Conservation (phyloP, 2,797 vertebrate genomes). For the Gymnoscopelus braueri region DNA sequence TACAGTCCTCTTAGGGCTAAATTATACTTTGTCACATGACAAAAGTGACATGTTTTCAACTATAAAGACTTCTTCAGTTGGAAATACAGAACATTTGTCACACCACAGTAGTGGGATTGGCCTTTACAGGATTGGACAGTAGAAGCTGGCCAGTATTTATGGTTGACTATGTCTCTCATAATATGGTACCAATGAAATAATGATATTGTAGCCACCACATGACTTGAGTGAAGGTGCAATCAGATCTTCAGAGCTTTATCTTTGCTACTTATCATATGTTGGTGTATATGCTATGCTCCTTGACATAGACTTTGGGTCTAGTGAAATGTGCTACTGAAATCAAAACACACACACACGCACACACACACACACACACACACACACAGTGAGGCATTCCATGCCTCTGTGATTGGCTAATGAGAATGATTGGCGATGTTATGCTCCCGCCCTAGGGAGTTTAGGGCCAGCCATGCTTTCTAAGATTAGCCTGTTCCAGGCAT, state of each 20-base stretch:
- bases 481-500: conserved; percentile 63
- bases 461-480: conserved; percentile 66
- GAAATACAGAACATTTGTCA: too few species aligned
- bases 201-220: conserved; percentile 19
- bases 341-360: conserved; percentile 5
- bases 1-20: conserved; percentile 27
- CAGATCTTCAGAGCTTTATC: conserved; percentile 48
- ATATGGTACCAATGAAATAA: conserved; percentile 34
- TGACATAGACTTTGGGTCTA: too few species aligned
- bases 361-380: conserved; percentile 48
- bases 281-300: neutral
- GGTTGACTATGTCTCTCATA: conserved; percentile 41
- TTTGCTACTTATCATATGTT: neutral
- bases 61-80: too few species aligned
- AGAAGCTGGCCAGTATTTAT: conserved; percentile 39
- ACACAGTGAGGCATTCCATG: conserved; percentile 22
- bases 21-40: neutral
- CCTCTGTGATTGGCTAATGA: conserved; percentile 53
- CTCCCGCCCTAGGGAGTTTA: conserved; percentile 55
- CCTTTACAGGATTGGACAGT: too few species aligned
- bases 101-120: too few species aligned
- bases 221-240: conserved; percentile 33
- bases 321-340: too few species aligned
- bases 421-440: conserved; percentile 64
- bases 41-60: too few species aligned